Evolutionary conservation across 2,113 vertebrate species (phyloP).

Genomic region (Charina bottae): DNA sequence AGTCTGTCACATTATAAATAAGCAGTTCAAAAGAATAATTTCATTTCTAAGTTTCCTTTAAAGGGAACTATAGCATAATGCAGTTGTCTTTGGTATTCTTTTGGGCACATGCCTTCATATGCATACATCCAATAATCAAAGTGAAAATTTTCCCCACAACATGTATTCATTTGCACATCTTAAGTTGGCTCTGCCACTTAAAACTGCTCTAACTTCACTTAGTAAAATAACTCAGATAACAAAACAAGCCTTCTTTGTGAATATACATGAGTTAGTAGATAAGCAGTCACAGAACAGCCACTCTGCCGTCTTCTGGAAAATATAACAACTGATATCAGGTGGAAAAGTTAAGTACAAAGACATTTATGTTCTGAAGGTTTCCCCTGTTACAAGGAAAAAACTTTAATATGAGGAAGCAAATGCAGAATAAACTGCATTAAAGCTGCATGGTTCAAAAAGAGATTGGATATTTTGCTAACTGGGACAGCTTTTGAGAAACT

Average conservation of each 20-base stretch:
- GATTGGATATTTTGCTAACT: neutral
- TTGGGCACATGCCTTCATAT: slow-evolving; percentile 54
- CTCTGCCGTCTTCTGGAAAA: slow-evolving; percentile 36
- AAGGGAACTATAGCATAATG: slow-evolving; percentile 57
- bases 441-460: slow-evolving; percentile 21
- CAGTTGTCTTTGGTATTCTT: slow-evolving; percentile 62
- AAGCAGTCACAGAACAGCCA: slow-evolving; percentile 26
- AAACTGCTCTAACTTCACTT: slow-evolving; percentile 37
- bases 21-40: slow-evolving; percentile 61
- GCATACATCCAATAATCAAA: slow-evolving; percentile 51
- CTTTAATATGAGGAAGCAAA: slow-evolving; percentile 46
- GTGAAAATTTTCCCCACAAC: slow-evolving; percentile 60
- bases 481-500: slow-evolving; percentile 36
- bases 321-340: slow-evolving; percentile 15
- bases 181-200: slow-evolving; percentile 54
- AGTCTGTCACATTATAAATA: slow-evolving; percentile 60
- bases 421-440: slow-evolving; percentile 29
- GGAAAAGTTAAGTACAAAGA: neutral
- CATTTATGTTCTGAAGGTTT: slow-evolving; percentile 35
- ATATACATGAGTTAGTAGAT: slow-evolving; percentile 30
- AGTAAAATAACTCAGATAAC: slow-evolving; percentile 44
- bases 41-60: slow-evolving; percentile 50
- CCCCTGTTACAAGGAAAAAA: slow-evolving; percentile 35
- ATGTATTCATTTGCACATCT: slow-evolving; percentile 54
- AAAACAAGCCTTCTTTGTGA: slow-evolving; percentile 28